These are phyloP conservation scores for Iguana delicatissima DNA, from an alignment of 2,797 vertebrate genomes.

Conservation along the genomic window DNA sequence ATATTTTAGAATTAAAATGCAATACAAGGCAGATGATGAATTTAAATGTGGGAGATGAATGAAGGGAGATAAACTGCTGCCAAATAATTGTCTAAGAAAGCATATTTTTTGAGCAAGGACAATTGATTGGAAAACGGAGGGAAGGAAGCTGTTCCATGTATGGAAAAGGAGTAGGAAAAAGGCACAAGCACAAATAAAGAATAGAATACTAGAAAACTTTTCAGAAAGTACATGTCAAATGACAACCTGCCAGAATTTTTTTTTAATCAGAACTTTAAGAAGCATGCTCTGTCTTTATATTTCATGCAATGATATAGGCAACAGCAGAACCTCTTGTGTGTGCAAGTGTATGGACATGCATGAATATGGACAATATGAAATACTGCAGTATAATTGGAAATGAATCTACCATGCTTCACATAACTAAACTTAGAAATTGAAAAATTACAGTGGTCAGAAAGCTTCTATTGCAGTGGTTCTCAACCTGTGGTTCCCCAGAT, in stretches of 20 bases:
- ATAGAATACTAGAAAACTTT: conserved; percentile 20
- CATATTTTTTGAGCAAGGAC: background rate
- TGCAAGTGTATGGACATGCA: background rate
- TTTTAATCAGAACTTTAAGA: background rate
- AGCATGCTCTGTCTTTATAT: background rate
- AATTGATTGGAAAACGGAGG: conserved; percentile 33
- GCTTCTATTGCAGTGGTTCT: no score
- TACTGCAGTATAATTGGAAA: background rate
- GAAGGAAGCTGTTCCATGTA: conserved; percentile 21
- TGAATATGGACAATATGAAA: background rate
- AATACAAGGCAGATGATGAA: background rate
- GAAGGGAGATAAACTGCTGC: background rate
- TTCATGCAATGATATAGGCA: background rate
- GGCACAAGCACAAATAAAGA: conserved; percentile 26
- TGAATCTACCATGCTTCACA: no score
- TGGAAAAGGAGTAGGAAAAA: conserved; percentile 21
- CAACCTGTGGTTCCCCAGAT: no score
- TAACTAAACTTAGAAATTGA: background rate
- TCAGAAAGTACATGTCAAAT: background rate
- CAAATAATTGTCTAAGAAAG: conserved; percentile 25
- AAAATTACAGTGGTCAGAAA: background rate
- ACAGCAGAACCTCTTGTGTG: background rate
- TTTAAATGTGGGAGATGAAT: conserved; percentile 15
- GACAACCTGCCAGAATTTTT: background rate
- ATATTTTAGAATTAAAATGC: conserved; percentile 8